Conservation (phyloP, 2,888 invertebrate species). For the Clusia tigrina region DNA sequence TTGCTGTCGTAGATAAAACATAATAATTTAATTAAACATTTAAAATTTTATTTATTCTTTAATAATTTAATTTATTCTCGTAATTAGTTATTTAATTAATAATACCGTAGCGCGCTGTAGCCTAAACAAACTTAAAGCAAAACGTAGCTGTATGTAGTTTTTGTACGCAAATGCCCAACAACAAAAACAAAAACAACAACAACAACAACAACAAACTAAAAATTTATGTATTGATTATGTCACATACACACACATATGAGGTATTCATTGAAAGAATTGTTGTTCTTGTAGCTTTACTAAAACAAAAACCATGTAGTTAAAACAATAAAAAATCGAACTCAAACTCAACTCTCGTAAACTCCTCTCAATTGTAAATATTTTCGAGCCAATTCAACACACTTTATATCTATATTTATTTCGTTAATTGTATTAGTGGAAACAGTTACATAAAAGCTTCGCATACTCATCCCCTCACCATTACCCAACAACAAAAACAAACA, state of each 20-base stretch:
- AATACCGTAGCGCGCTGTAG: slow-evolving; percentile 38
- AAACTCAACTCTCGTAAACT: neutral
- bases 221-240: slow-evolving; percentile 17
- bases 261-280: too few relatives aligned
- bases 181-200: too few relatives aligned
- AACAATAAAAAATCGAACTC: slow-evolving; percentile 15
- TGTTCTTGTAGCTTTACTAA: slow-evolving; percentile 55
- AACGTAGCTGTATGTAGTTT: slow-evolving; percentile 35
- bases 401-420: slow-evolving; percentile 32
- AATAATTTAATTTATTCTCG: slow-evolving; percentile 3
- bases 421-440: slow-evolving; percentile 43
- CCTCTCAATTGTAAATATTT: slow-evolving; percentile 53
- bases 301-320: slow-evolving; percentile 45
- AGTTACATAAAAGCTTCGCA: slow-evolving; percentile 56
- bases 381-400: slow-evolving; percentile 31
- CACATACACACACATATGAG: too few relatives aligned
- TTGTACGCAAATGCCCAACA: slow-evolving; percentile 19
- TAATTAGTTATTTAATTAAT: slow-evolving; percentile 21
- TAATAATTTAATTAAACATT: slow-evolving; percentile 11
- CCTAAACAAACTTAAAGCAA: slow-evolving; percentile 20
- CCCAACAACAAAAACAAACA: slow-evolving; percentile 21
- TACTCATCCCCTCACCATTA: slow-evolving; percentile 52
- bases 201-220: slow-evolving; percentile 20
- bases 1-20: slow-evolving; percentile 29
- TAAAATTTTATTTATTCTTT: slow-evolving; percentile 4